Base-by-base conservation (phyloP, 1,140 invertebrate species). In the Euschistus heros region DNA sequence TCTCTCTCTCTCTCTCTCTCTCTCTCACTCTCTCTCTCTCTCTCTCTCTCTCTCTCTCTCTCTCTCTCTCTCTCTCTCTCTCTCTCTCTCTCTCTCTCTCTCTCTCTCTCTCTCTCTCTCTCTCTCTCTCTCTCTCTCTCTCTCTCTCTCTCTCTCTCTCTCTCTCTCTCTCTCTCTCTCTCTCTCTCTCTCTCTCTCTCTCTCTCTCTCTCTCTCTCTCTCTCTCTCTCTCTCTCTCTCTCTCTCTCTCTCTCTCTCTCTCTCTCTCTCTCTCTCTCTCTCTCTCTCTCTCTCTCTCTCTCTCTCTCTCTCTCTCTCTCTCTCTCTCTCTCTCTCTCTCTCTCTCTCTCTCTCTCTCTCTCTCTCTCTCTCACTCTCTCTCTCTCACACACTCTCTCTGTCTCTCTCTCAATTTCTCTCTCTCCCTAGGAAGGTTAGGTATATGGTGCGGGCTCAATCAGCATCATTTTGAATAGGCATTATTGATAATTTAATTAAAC, bases 1-100 rank as follows among this genome's bases (percentile, higher is more conserved):
- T 62, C 60, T 62, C 60, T 62, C 60, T 62, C 60, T 62, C 60
- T 62, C 60, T 62, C 50, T 65, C 63, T 65, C 63, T 57, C 63
- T 57, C 59, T 61, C 59, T 61, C 59, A 24, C 59, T 61, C 59
- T 37, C 24, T 30, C 59, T 27, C 26, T 27, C 26, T 44, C 37
- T 44, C 22, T 20, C 37, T 24, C 37, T 44, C 61, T 42, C 18
- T 62, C 61, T 44, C 61, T 62, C 61, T 62, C 61, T 42, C 61
- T 62, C 61, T 61, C 59, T 61, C 24, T 62, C 61, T 62, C 61
- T 62, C 61, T 62, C 44, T 44, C 61, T 15, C 61, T 62, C 61
- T 20, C 44, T 62, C 61, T 44, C 61, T 62, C 20, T 62, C 33
- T 62, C 61, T 62, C 61, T 62, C 61, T 62, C 61, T 62, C 61